phyloP scores from a whole-genome alignment of 2,888 invertebrate genomes.

The Latheticus oryzae region DNA sequence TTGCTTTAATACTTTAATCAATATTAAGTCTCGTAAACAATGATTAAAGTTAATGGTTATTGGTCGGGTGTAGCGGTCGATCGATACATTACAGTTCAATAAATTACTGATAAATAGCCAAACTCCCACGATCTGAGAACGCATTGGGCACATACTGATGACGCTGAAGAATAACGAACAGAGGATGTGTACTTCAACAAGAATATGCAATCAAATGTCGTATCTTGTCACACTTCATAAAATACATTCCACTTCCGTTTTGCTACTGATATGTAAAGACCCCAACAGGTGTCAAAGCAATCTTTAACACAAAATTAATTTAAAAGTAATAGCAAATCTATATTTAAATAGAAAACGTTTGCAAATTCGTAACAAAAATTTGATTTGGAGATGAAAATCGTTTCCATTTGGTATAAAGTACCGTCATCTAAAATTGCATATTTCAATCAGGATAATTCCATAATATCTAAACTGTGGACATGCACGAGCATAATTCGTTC shows the following conservation, averaged over 20 bases:
- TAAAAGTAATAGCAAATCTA: no score
- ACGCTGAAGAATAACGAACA: slow-evolving; percentile 20
- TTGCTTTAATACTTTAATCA: slow-evolving; percentile 57
- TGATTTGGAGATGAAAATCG: slow-evolving; percentile 41
- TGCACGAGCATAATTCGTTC: slow-evolving; percentile 55
- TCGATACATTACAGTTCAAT: slow-evolving; percentile 52
- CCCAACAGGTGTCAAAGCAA: slow-evolving; percentile 36
- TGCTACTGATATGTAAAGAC: slow-evolving; percentile 3
- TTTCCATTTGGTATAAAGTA: slow-evolving; percentile 49
- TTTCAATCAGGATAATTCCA: slow-evolving; percentile 57
- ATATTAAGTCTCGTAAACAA: slow-evolving; percentile 58
- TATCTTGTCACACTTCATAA: slow-evolving; percentile 26
- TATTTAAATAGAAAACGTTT: no score
- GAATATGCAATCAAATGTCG: slow-evolving; percentile 33
- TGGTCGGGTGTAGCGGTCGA: slow-evolving; percentile 51
- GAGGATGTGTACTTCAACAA: slow-evolving; percentile 13
- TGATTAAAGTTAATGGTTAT: slow-evolving; percentile 58
- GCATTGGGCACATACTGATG: slow-evolving; percentile 40
- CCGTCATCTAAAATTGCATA: slow-evolving; percentile 58
- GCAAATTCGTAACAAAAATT: no score
- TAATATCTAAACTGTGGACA: slow-evolving; percentile 59
- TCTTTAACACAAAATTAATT: no score
- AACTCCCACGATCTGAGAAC: slow-evolving; percentile 48
- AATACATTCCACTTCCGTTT: slow-evolving; percentile 29
- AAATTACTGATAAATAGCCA: slow-evolving; percentile 52